phyloP scores from a whole-genome alignment of 2,113 vertebrate genomes.

The Ramphastos sulfuratus region DNA sequence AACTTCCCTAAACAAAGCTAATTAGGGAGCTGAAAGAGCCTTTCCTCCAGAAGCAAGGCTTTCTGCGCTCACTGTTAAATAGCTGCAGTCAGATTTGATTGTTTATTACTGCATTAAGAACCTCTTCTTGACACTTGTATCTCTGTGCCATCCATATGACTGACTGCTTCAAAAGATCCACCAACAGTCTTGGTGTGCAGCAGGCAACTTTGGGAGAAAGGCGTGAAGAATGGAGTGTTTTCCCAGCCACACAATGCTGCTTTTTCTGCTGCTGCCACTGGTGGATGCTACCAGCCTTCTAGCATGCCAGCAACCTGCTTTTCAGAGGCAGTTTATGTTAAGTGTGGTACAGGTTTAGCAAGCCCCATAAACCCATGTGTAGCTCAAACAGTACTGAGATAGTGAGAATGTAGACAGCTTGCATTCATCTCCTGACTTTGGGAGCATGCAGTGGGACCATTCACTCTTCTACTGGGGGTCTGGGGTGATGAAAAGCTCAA shows the following conservation, averaged over 20 bases:
- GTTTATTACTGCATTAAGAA: conserved; percentile 19
- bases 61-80: conserved; percentile 33
- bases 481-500: too few relatives aligned
- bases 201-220: neutral
- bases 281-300: neutral
- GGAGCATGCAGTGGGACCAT: neutral
- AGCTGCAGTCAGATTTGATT: conserved; percentile 29
- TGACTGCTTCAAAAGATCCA: conserved; percentile 2
- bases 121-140: conserved; percentile 5
- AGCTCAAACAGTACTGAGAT: neutral
- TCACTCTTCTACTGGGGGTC: neutral
- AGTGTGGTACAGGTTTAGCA: neutral
- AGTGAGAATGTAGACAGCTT: neutral
- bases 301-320: neutral
- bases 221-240: neutral
- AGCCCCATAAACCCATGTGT: neutral
- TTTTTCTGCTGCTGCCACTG: neutral
- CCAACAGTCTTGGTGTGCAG: neutral
- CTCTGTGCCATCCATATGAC: neutral
- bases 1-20: conserved; percentile 59
- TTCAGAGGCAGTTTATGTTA: neutral
- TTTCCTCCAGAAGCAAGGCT: conserved; percentile 48
- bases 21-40: conserved; percentile 64
- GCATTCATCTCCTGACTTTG: neutral
- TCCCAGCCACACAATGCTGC: neutral